Evolutionary conservation across 2,113 vertebrate genomes (phyloP), one percentile per base, ranked within the genome.

Genomic region (Petrocephalus microphthalmus): DNA sequence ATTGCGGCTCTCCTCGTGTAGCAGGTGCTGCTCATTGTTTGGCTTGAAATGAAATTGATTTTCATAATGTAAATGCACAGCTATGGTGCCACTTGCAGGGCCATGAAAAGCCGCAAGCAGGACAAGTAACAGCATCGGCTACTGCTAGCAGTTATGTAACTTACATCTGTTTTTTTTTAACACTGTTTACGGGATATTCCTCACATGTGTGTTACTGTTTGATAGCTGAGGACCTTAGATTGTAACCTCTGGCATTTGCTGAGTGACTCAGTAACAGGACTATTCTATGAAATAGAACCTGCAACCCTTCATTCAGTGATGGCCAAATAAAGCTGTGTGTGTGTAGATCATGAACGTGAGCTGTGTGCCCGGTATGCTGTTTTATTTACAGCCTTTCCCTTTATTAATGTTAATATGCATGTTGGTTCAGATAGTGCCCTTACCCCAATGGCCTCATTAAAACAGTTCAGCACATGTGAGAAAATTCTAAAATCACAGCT

Each of bases 21-120:
- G 5, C 87, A 83, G 74, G 53, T 82, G 52, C 74, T 88, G 10
- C 15, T 88, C 20, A 47, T 84, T 84, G 20, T n/a, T 82, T 85
- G 49, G 45, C 49, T 56, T 87, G 67, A 20, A 29, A 17, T 20
- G 11, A 53, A 52, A 37, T 2, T 2, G 53, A 56, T 53, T 64
- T 49, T 37, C 22, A 19, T 87, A 37, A 20, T 87, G 71, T 25
- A 71, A 82, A 88, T 56, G 49, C 71, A 49, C 29, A 56, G 51
- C 5, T 37, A 82, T 82, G 22, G 19, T 11, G 22, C 86, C 42
- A 22, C 11, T 52, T 54, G n/a, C n/a, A n/a, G n/a, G n/a, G 52
- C 74, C 52, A 57, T 57, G 52, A 82, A 84, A 84, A 88, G 37
- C 29, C 78, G 60, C 51, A 51, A 10, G 52, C 78, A 29, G 42